Conservation (phyloP, 2,113 vertebrate genomes). For the Oncorhynchus gorbuscha region DNA sequence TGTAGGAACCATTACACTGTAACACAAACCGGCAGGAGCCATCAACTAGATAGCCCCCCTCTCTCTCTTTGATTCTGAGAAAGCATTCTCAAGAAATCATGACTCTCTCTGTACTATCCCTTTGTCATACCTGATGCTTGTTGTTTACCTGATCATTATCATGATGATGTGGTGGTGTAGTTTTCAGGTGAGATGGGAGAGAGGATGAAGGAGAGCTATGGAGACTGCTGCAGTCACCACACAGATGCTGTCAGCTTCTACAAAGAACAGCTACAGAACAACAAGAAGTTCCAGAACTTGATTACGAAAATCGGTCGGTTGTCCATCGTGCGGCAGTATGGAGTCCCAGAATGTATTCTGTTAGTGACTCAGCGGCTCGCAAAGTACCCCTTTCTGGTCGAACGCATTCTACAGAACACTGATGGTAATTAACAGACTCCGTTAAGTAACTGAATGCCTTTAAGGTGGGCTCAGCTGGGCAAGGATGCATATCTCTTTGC, state of each 20-base stretch:
- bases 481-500: too few relatives aligned
- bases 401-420: conserved; percentile 88
- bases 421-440: conserved; percentile 73
- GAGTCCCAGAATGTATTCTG: conserved; percentile 88
- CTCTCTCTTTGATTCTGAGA: too few relatives aligned
- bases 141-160: not conserved
- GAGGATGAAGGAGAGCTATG: conserved; percentile 80
- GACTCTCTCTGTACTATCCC: too few relatives aligned
- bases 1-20: too few relatives aligned
- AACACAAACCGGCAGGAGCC: too few relatives aligned
- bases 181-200: conserved; percentile 86
- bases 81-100: too few relatives aligned
- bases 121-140: too few relatives aligned
- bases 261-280: conserved; percentile 87
- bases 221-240: conserved; percentile 84
- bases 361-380: conserved; percentile 94
- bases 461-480: too few relatives aligned
- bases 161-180: conserved; percentile 56
- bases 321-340: conserved; percentile 82
- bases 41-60: too few relatives aligned
- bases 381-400: conserved; percentile 91
- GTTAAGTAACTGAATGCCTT: too few relatives aligned
- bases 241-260: conserved; percentile 80
- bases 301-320: conserved; percentile 87
- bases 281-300: conserved; percentile 88